Evolutionary conservation across 2,888 invertebrate species (phyloP), one percentile per base, ranked within the genome.

Genomic region (Hypercompe scribonia): DNA sequence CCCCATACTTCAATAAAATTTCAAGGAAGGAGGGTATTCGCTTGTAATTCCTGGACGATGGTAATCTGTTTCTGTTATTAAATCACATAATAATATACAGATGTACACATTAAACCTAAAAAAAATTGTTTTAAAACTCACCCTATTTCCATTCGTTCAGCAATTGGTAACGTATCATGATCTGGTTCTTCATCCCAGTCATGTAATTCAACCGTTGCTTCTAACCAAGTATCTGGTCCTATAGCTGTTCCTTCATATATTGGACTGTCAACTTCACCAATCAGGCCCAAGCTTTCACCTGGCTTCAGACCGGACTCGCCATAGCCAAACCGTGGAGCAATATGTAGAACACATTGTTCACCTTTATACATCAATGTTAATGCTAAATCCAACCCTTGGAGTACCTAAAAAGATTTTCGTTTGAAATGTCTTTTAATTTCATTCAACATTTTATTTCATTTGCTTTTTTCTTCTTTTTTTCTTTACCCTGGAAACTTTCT

Each of bases 301-400:
- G 92, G 80, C 65, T 97, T 89, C 58, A 97, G 92, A 0, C 99
- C 99, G 68, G 96, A 89, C 1, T 96, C 95, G 0, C 99, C 99
- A 89, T 97, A 99, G 4, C 97, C 99, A 93, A 99, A 98, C 82
- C 98, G 96, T 5, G 98, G 96, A 78, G 97, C 97, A 70, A 99
- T 95, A 88, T 96, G 96, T 67, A 99, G 91, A 81, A 97, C 96
- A 74, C 98, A 97, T 82, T 96, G 95, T 95, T 99, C 99, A 0
- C 97, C 97, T 85, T 97, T 95, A 88, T 98, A 97, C 99, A 99
- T 99, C 83, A 99, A 93, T 36, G 98, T 97, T 80, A 99, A 91
- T 31, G 97, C 97, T 92, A 99, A 96, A 91, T 99, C 99, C 86
- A 99, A 89, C 15, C 99, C 99, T 97, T 98, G 97, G 70, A 97